These are phyloP conservation scores for Osedax fenrisi DNA, from an alignment of 2,888 invertebrate species.

Conservation along the genomic window DNA sequence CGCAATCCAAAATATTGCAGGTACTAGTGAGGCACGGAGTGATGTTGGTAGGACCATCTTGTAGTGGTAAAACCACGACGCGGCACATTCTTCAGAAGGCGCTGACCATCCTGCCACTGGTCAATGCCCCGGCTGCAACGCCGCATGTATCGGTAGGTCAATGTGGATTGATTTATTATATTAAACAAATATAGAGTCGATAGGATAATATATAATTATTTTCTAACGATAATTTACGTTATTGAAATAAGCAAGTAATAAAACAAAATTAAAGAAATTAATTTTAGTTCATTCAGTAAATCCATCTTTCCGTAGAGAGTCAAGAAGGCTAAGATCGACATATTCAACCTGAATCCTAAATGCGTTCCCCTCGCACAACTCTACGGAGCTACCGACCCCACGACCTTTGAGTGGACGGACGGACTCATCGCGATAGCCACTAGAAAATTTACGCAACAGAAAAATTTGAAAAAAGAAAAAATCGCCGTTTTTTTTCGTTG, in stretches of 20 bases:
- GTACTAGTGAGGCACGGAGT: conserved; percentile 49
- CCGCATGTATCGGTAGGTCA: too few species aligned
- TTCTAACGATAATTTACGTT: too few species aligned
- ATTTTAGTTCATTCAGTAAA: too few species aligned
- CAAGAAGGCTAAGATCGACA: conserved; percentile 48
- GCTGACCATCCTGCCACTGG: conserved; percentile 45
- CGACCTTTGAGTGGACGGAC: conserved; percentile 50
- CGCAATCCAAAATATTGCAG: too few species aligned
- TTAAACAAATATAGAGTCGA: too few species aligned
- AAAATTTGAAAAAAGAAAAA: background rate
- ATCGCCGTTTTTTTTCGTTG: background rate
- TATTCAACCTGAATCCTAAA: conserved; percentile 48
- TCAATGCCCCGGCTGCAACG: conserved; percentile 32
- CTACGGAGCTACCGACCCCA: conserved; percentile 49
- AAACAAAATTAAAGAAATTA: too few species aligned
- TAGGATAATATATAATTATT: too few species aligned
- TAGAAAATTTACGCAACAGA: conserved; percentile 38
- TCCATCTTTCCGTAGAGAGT: background rate
- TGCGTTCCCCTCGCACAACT: conserved; percentile 48
- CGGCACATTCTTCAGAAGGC: conserved; percentile 49
- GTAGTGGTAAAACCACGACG: conserved; percentile 49
- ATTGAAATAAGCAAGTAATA: too few species aligned
- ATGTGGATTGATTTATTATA: too few species aligned
- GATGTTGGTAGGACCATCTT: conserved; percentile 50
- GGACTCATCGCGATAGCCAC: conserved; percentile 49